These are phyloP conservation scores for Rhizoglyphus robini DNA, from an alignment of 1,140 invertebrate genomes.

Conservation along the genomic window DNA sequence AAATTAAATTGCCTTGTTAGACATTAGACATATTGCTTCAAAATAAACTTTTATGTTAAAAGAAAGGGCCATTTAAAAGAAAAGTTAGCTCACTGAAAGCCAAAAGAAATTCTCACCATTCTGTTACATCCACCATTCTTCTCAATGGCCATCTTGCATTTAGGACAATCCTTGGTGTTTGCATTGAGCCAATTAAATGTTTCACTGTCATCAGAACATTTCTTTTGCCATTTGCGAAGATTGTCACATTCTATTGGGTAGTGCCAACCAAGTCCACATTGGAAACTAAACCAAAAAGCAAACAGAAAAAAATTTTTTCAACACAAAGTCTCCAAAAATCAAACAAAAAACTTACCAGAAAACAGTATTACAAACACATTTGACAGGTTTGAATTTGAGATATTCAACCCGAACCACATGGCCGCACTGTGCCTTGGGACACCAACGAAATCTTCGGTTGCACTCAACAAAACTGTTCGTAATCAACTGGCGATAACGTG, in stretches of 20 bases:
- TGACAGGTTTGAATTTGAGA: slow-evolving; percentile 18
- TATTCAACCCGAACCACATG: slow-evolving; percentile 74
- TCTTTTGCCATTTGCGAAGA: slow-evolving; percentile 93
- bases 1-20: too few relatives aligned
- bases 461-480: slow-evolving; percentile 98
- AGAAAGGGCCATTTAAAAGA: too few relatives aligned
- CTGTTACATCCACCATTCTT: slow-evolving; percentile 65
- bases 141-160: slow-evolving; percentile 56
- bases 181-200: slow-evolving; percentile 89
- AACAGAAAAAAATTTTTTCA: slow-evolving; percentile 38
- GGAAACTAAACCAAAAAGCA: slow-evolving; percentile 87
- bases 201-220: slow-evolving; percentile 98
- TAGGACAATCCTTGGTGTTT: slow-evolving; percentile 57
- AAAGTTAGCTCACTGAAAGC: too few relatives aligned
- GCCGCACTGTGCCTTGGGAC: slow-evolving; percentile 90
- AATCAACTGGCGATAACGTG: slow-evolving; percentile 94
- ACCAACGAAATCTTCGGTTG: slow-evolving; percentile 89
- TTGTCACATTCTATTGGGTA: slow-evolving; percentile 90
- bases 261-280: slow-evolving; percentile 90
- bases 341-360: slow-evolving; percentile 37
- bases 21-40: neutral
- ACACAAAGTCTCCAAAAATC: neutral
- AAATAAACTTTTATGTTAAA: too few relatives aligned
- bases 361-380: slow-evolving; percentile 57
- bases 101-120: slow-evolving; percentile 47